These are phyloP conservation scores for Philopotamus ludificatus DNA, from an alignment of 1,140 invertebrate genomes.

Conservation along the genomic window DNA sequence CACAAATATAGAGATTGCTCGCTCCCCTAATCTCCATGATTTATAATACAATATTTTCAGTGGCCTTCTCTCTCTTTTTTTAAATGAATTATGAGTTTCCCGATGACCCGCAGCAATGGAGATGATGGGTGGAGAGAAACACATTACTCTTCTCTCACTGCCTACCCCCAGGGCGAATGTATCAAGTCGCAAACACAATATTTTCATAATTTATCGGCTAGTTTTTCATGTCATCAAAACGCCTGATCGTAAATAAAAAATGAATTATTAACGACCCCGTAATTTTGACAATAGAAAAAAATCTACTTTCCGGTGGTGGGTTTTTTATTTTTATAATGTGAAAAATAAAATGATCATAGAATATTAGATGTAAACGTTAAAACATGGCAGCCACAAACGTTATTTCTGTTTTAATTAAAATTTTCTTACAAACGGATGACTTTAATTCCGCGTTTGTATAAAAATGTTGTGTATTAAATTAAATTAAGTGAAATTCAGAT, in stretches of 20 bases:
- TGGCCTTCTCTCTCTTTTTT: not conserved
- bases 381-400: too few species aligned
- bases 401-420: too few species aligned
- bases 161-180: not conserved
- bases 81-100: not conserved
- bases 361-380: too few species aligned
- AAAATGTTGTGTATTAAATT: too few species aligned
- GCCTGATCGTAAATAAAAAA: constrained; percentile 33
- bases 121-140: not conserved
- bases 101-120: not conserved
- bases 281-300: too few species aligned
- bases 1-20: not conserved
- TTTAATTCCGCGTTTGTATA: too few species aligned
- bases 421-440: too few species aligned
- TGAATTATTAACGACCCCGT: too few species aligned
- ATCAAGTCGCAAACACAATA: not conserved
- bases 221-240: constrained; percentile 16
- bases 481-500: too few species aligned
- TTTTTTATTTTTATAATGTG: too few species aligned
- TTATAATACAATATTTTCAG: not conserved
- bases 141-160: not conserved
- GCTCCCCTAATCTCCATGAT: not conserved
- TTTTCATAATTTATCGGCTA: constrained; percentile 17
- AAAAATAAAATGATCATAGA: too few species aligned
- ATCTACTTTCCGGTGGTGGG: too few species aligned